Percentiles rank a stretch among this genome's conserved stretches.
Evolutionary conservation across 2,113 vertebrate genomes (phyloP).

Genomic region (Toxotes jaculatrix): DNA sequence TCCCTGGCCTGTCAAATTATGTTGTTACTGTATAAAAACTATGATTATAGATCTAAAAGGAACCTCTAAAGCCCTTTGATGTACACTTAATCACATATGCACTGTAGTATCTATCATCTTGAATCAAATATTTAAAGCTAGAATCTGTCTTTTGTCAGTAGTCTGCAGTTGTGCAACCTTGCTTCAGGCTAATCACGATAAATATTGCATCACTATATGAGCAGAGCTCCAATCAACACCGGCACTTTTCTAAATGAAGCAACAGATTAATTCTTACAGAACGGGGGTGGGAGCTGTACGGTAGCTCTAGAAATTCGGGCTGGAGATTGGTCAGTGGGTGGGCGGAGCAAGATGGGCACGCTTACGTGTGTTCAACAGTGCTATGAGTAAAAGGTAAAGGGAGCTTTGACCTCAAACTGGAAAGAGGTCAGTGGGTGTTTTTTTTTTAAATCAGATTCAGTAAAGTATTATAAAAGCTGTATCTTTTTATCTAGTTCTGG

Average conservation of each 20-base stretch:
- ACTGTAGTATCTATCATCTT: neutral
- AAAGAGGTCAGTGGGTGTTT: conserved; percentile 38
- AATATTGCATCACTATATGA: conserved; percentile 54
- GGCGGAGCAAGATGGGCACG: neutral
- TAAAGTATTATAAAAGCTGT: too few species aligned
- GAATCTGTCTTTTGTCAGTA: conserved; percentile 15
- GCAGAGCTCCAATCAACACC: conserved; percentile 43
- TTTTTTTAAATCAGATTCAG: neutral
- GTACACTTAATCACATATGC: neutral
- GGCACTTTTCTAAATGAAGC: conserved; percentile 51
- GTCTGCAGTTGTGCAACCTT: conserved; percentile 36
- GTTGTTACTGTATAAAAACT: neutral
- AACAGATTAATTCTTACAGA: conserved; percentile 46
- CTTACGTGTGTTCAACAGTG: neutral
- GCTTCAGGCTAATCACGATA: conserved; percentile 63
- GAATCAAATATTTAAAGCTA: conserved; percentile 31
- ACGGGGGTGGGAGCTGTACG: neutral
- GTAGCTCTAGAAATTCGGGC: neutral
- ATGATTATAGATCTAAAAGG: neutral
- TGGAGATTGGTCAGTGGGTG: neutral
- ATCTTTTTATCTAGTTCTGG: neutral
- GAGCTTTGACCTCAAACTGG: conserved; percentile 47
- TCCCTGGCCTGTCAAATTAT: neutral
- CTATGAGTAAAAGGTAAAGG: conserved; percentile 1
- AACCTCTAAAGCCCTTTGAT: neutral